Base-by-base conservation (phyloP, 1,140 invertebrate species). In the Camponotus floridanus region DNA sequence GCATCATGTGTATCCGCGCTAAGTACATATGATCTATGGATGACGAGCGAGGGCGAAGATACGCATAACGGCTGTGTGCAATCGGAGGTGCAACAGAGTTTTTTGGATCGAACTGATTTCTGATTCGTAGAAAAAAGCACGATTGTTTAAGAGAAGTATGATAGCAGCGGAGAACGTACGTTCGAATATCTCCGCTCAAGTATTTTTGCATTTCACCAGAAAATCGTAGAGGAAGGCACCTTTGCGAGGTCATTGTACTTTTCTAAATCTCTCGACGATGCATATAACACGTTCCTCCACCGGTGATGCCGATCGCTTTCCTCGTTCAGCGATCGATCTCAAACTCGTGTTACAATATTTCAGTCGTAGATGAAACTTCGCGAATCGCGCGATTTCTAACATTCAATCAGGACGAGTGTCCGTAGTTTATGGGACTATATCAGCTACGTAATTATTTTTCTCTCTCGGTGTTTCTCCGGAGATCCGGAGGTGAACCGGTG, bases 401-500 rank as follows among this genome's bases (percentile, higher is more conserved):
- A 13, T 15, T 9, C 26, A 33, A 0, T 9, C 26, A 11, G 45
- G 9, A 36, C n/a, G 67, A 48, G 13, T 7, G 13, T 70, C 13
- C 51, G 0, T 51, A 33, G 15, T 31, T 62, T 31, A 13, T 59
- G 39, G 7, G 31, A n/a, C 68, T 67, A 11, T 3, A 21, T 15
- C 18, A 15, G 39, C 36, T 61, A n/a, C 31, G 31, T 33, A 39
- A 18, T 59, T n/a, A 76, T 45, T 21, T 36, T 13, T 64, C 36
- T 76, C 61, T 71, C 13, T 74, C n/a, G n/a, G 21, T 71, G 64
- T 48, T 81, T 57, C 57, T 36, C 11, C 9, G 8, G 39, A 15
- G 5, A 26, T 26, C 4, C 21, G n/a, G 13, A 64, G n/a, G 57
- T 45, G 57, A 7, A 61, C 0, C 15, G 15, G 1, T 45, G 2